A percentile compares a stretch with the other conserved stretches of the same genome.
These are phyloP conservation scores for Epirrhoe alternata DNA, from an alignment of 2,888 invertebrate genomes.

Conservation along the genomic window DNA sequence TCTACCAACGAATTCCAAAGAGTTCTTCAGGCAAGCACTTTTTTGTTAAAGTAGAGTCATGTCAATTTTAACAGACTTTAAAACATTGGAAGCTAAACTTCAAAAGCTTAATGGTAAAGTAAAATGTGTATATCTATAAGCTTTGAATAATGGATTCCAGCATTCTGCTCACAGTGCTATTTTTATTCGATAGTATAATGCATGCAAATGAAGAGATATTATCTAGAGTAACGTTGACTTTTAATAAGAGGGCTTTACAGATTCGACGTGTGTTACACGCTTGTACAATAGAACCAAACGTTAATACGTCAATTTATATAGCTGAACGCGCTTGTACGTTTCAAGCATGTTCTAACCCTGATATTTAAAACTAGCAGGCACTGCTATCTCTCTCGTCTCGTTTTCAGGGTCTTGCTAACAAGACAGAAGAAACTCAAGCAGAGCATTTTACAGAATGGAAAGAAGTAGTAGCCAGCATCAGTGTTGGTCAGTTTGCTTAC, in stretches of 20 bases:
- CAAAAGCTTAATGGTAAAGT: background rate
- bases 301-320: background rate
- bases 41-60: too few species aligned
- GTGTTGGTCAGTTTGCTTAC: too few species aligned
- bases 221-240: slow-evolving; percentile 28
- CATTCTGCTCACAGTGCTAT: background rate
- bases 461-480: too few species aligned
- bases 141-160: slow-evolving; percentile 6
- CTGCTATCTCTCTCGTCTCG: too few species aligned
- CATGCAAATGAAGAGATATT: slow-evolving; percentile 9
- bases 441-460: too few species aligned
- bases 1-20: too few species aligned
- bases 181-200: slow-evolving; percentile 13
- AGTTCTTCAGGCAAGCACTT: too few species aligned
- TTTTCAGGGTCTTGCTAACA: too few species aligned
- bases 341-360: background rate
- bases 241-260: slow-evolving; percentile 1
- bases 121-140: background rate
- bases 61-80: background rate
- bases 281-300: background rate
- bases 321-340: background rate
- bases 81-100: background rate
- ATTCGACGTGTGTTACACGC: background rate
- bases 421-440: too few species aligned
- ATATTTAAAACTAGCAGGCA: too few species aligned